Evolutionary conservation across 2,888 invertebrate genomes (phyloP).

Genomic region (Parelbella ahira): DNA sequence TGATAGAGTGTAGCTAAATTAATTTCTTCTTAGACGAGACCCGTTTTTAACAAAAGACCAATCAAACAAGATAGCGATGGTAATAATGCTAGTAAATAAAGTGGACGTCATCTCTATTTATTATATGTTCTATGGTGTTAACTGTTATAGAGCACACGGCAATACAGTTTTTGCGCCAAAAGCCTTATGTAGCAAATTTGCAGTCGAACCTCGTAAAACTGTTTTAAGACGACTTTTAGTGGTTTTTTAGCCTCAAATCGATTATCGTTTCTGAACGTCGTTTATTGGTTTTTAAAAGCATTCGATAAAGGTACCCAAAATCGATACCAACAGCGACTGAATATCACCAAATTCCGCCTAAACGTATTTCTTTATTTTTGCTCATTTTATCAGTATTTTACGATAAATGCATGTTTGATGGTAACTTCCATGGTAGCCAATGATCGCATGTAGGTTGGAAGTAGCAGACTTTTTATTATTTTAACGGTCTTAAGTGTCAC

Average conservation of each 20-base stretch:
- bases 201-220: conserved; percentile 21
- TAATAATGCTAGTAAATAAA: neutral
- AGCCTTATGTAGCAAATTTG: conserved; percentile 25
- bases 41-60: too few relatives aligned
- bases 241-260: conserved; percentile 17
- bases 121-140: conserved; percentile 10
- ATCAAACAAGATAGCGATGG: too few relatives aligned
- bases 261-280: conserved; percentile 20
- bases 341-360: conserved; percentile 13
- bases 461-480: too few relatives aligned
- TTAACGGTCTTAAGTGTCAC: too few relatives aligned
- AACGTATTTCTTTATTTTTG: too few relatives aligned
- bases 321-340: too few relatives aligned
- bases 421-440: too few relatives aligned
- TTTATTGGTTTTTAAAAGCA: conserved; percentile 25
- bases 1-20: too few relatives aligned
- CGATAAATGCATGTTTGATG: too few relatives aligned
- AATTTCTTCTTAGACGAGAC: too few relatives aligned
- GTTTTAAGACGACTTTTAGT: conserved; percentile 16
- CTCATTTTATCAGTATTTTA: too few relatives aligned
- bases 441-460: too few relatives aligned
- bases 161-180: conserved; percentile 9
- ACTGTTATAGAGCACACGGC: conserved; percentile 14
- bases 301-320: conserved; percentile 13
- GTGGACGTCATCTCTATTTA: conserved; percentile 8